Evolutionary conservation across 2,888 invertebrate species (phyloP).

Genomic region (Autographa gamma): DNA sequence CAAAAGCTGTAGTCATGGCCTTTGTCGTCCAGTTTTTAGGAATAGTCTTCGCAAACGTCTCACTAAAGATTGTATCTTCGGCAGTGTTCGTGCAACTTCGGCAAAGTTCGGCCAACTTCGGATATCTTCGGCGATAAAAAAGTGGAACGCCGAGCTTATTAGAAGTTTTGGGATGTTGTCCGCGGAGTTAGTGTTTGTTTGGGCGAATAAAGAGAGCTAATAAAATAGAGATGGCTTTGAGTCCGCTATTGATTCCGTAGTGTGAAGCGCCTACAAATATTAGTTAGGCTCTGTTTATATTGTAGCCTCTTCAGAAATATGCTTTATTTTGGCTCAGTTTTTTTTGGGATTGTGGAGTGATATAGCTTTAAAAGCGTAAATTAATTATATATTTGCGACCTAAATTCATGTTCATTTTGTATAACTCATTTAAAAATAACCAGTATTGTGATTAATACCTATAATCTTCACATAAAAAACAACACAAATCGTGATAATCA

Average conservation of each 20-base stretch:
- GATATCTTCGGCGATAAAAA: slow-evolving; percentile 57
- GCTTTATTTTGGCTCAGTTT: neutral
- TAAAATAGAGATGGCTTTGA: slow-evolving; percentile 48
- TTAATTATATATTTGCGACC: too few species aligned
- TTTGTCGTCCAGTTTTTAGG: slow-evolving; percentile 66
- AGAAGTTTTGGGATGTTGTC: slow-evolving; percentile 60
- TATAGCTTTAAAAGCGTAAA: too few species aligned
- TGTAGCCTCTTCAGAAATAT: neutral
- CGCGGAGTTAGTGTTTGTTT: slow-evolving; percentile 56
- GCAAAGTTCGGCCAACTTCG: slow-evolving; percentile 49
- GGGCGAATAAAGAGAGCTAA: slow-evolving; percentile 54
- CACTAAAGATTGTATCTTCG: slow-evolving; percentile 56
- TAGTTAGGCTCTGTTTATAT: neutral
- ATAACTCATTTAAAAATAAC: too few species aligned
- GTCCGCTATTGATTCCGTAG: slow-evolving; percentile 26
- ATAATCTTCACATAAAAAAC: too few species aligned
- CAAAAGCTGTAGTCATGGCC: slow-evolving; percentile 67
- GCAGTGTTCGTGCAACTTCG: slow-evolving; percentile 46
- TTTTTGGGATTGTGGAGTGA: too few species aligned
- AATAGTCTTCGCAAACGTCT: slow-evolving; percentile 59
- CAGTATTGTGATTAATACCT: too few species aligned
- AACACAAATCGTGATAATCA: too few species aligned
- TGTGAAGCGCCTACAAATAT: neutral
- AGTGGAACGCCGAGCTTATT: slow-evolving; percentile 57
- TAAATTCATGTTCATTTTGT: too few species aligned